Evolutionary conservation across 2,797 vertebrate genomes (phyloP).

Genomic region (Sarcoramphus papa): DNA sequence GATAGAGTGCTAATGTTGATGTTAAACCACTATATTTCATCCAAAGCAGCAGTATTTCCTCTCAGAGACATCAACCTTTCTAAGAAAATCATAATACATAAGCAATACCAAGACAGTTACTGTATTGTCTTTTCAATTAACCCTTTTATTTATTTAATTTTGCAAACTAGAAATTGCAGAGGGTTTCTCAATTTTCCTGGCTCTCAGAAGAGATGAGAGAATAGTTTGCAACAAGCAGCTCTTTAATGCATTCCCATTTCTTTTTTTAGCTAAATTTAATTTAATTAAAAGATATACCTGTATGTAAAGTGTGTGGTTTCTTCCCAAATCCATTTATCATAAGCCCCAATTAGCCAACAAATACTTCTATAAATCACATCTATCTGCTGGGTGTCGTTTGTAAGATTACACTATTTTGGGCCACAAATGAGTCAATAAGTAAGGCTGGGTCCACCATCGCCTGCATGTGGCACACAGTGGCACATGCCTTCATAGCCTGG

Average conservation of each 20-base stretch:
- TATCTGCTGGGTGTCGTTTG: neutral
- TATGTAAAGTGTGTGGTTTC: neutral
- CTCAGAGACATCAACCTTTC: neutral
- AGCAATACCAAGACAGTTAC: neutral
- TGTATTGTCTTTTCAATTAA: slow-evolving; percentile 10
- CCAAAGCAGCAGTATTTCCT: neutral
- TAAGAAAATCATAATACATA: slow-evolving; percentile 4
- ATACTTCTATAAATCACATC: neutral
- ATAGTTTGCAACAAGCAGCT: neutral
- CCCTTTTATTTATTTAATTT: slow-evolving; percentile 7
- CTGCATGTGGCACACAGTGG: accelerated
- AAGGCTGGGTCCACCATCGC: neutral
- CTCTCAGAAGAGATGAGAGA: neutral
- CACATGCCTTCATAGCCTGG: accelerated
- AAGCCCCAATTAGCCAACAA: neutral
- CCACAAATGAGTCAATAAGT: neutral
- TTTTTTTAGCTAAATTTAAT: neutral
- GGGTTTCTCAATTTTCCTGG: neutral
- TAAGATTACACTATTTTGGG: neutral
- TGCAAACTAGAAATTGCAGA: neutral
- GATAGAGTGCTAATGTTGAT: neutral
- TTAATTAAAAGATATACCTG: neutral
- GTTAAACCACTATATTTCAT: slow-evolving; percentile 14
- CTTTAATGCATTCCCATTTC: neutral
- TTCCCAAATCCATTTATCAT: neutral